Evolutionary conservation across 2,113 vertebrate species (phyloP), one percentile per base, ranked within the genome.

Genomic region (Okapia johnstoni): DNA sequence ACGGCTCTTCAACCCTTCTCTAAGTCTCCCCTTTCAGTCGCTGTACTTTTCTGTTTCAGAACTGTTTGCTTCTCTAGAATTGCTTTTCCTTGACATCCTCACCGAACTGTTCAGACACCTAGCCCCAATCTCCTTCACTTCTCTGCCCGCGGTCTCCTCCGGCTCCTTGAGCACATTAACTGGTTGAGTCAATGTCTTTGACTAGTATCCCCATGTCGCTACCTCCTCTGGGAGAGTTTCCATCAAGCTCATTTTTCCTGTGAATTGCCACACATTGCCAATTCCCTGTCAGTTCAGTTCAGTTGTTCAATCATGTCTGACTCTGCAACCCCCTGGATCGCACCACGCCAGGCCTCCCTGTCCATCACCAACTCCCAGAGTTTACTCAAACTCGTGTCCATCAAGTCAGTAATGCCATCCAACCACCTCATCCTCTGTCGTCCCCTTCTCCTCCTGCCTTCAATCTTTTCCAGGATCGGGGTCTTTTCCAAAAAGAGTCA

Each of bases 281-380:
- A 19, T 25, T 12, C 66, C 40, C 66, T 7, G 17, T 73, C 36
- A 73, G 36, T 6, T 73, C 66, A 13, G 66, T 21, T 40, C 66
- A 40, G 36, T 3, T 0, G 5, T n/a, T 40, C n/a, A 40, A n/a
- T 11, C 5, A 5, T 36, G 19, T 70, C n/a, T 0, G 5, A 70
- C 66, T 73, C 10, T 23, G 10, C 3, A 5, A 40, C 36, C 36
- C 36, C 66, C 11, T 7, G 66, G 19, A 73, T 10, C 6, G 36
- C 21, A 40, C n/a, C 19, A 25, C 36, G 0, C 66, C 66, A 73
- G 66, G 36, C 36, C 66, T 25, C 66, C 36, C 21, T 23, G 66
- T 70, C 66, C 66, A 70, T 70, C 19, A 36, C 66, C 36, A 25
- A 40, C 36, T 25, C n/a, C 36, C 2, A 1, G 66, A 73, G 66